Evolutionary conservation across 2,113 vertebrate species (phyloP), one percentile per base, ranked within the genome.

Genomic region (Siphamia tubifer): DNA sequence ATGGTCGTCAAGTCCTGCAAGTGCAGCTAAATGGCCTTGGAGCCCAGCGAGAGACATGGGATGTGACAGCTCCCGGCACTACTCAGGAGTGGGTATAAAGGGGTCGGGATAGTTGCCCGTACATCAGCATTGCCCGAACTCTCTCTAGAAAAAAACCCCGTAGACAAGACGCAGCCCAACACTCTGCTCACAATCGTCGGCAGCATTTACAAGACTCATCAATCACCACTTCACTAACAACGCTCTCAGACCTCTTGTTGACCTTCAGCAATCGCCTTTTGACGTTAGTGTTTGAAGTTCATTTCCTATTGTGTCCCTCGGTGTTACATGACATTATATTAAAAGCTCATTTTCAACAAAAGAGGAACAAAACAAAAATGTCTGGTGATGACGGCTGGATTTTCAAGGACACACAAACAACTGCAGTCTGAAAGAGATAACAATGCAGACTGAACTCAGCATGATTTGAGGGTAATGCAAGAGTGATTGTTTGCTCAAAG

Each of bases 1-100:
- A 99, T 99, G 97, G 95, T 98, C 60, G 97, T 99, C 77, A 99
- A 97, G 92, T 98, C 96, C 75, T 99, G 97, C 90, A 99, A 98
- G 87, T 99, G 97, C 86, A 99, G 97, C 90, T 98, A 96, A 73
- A 95, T 79, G 72, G 80, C 70, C 54, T 45, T 43, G 10, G 30
- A 43, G 60, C 69, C 54, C 35, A 10, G 45, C 58, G 23, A 55
- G n/a, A n/a, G 65, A 67, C 55, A 17, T 20, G 51, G 60, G 72
- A 77, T 4, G 40, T 47, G 70, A 35, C 17, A 24, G 68, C 49
- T 56, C 68, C 58, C 65, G 51, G 58, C 74, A 80, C 78, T 60
- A 78, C 78, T 82, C 71, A 63, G 64, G 73, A 74, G 67, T 43
- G 40, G 74, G 52, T 55, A n/a, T 47, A n/a, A 55, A 60, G 67